Base-by-base conservation (phyloP, 2,888 invertebrate genomes). In the Physocephala rufipes region DNA sequence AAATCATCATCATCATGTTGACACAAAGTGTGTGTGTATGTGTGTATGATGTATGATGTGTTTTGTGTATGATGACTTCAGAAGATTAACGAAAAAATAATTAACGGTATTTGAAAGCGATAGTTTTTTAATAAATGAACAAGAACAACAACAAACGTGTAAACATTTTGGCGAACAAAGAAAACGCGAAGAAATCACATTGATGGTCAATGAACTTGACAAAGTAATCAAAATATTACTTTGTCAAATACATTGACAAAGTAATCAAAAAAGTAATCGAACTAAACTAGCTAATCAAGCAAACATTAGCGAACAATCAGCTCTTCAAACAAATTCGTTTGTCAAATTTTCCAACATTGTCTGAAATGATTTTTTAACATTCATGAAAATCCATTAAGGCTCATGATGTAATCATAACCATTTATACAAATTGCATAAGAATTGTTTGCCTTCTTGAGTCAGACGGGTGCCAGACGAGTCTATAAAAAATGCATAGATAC, bases 361-460 rank as follows among this genome's bases (percentile, higher is more conserved):
- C 53, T 53, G 53, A 9, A 21, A n/a, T 19, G 55, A 55, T 55
- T 55, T 55, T 21, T 21, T 12, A 55, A 9, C 45, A 26, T 26
- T 24, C 2, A 16, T 9, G 26, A 16, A 2, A 58, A 58, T 58
- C 3, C 28, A 24, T 58, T 58, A 58, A 28, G 5, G 16, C 28
- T 24, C 28, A 28, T 58, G 9, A 4, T 9, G 9, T 36, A 36
- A 26, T 9, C 28, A 1, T 1, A 55, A 55, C 53, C 12, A 21
- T 55, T 73, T 68, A 47, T 61, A 67, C 47, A 70, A 70, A 70
- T 74, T 61, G 49, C 47, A n/a, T 70, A 55, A 49, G 5, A 49
- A 49, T 49, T 15, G 47, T 36, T 36, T 36, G 4, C 9, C 4
- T 36, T 4, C 9, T 7, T 36, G 36, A 36, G 9, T 9, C 4